Evolutionary conservation across 2,113 vertebrate species (phyloP), one percentile per base, ranked within the genome.

Genomic region (Agelaius phoeniceus): DNA sequence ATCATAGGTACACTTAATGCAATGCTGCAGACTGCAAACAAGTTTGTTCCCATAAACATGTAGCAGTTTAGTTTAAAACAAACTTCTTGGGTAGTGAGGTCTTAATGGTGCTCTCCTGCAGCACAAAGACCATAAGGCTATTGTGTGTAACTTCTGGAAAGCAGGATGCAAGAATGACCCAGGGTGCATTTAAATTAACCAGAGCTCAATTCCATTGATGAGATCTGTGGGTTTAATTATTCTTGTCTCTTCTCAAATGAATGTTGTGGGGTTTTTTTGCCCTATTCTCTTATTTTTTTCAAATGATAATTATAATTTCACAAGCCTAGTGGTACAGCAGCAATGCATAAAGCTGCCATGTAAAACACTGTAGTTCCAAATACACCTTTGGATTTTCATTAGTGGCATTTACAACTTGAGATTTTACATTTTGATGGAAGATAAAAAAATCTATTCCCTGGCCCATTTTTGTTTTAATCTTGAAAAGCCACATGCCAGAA

Each of bases 121-220:
- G 89, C 59, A 75, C 3, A 43, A 89, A 94, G 55, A 93, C 55
- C 74, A 78, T 30, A 54, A 54, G 19, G n/a, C 10, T 67, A 31
- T 65, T 71, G 85, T 37, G 51, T 84, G 67, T 61, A 51, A 82
- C 72, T 71, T 76, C 76, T 90, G 49, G 58, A 75, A 82, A 84
- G 49, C 52, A 73, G 54, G 23, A 35, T n/a, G 35, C 43, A 81
- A 81, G 44, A 95, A 73, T 76, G 73, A 81, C 72, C 81, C 79
- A 84, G 37, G 26, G 28, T 46, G 57, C 68, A 87, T 94, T 95
- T 93, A 94, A 97, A 96, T 95, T 93, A 93, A 88, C 61, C 79
- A 65, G 24, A 84, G 62, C 62, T 78, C 63, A 94, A 85, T 96
- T 90, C 72, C 81, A 88, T 1, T 37, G 72, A 95, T 91, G 73